A percentile compares a stretch with the other conserved stretches of the same genome.
These are phyloP conservation scores for Philonicus albiceps DNA, from an alignment of 2,888 invertebrate genomes.

Conservation along the genomic window DNA sequence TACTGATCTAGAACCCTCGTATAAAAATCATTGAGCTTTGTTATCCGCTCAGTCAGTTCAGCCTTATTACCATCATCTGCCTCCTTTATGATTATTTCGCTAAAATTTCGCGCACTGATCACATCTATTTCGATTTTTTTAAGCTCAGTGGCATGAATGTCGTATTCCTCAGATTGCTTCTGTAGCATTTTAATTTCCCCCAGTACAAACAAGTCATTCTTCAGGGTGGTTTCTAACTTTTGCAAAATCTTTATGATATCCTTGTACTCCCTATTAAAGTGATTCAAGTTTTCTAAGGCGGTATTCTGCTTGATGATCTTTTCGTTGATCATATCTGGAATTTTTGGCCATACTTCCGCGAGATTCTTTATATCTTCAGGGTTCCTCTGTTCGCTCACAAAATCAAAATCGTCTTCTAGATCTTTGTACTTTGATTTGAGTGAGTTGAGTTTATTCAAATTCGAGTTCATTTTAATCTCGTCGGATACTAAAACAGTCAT, in stretches of 20 bases:
- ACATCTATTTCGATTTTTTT: slow-evolving; percentile 63
- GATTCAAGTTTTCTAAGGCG: slow-evolving; percentile 62
- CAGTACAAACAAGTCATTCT: slow-evolving; percentile 49
- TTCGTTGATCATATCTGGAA: slow-evolving; percentile 59
- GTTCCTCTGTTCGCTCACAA: slow-evolving; percentile 52
- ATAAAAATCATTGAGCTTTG: slow-evolving; percentile 58
- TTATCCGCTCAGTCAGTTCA: slow-evolving; percentile 55
- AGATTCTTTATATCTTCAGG: slow-evolving; percentile 53
- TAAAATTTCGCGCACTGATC: slow-evolving; percentile 62
- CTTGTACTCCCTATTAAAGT: slow-evolving; percentile 60
- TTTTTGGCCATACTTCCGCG: slow-evolving; percentile 57
- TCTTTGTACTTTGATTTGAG: slow-evolving; percentile 56
- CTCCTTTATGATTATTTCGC: slow-evolving; percentile 61
- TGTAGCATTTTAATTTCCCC: slow-evolving; percentile 53
- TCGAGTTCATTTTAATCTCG: slow-evolving; percentile 57
- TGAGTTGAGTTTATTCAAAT: slow-evolving; percentile 56
- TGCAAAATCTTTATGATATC: slow-evolving; percentile 52
- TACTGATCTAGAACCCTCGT: slow-evolving; percentile 57
- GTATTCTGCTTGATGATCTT: slow-evolving; percentile 61
- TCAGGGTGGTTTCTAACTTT: slow-evolving; percentile 48
- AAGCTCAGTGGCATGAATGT: slow-evolving; percentile 56
- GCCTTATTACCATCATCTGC: slow-evolving; percentile 56
- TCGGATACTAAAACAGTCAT: slow-evolving; percentile 56
- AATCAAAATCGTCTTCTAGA: slow-evolving; percentile 53
- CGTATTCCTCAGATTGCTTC: slow-evolving; percentile 47